Base-by-base conservation (phyloP, 2,888 invertebrate species). In the Atherix ibis region DNA sequence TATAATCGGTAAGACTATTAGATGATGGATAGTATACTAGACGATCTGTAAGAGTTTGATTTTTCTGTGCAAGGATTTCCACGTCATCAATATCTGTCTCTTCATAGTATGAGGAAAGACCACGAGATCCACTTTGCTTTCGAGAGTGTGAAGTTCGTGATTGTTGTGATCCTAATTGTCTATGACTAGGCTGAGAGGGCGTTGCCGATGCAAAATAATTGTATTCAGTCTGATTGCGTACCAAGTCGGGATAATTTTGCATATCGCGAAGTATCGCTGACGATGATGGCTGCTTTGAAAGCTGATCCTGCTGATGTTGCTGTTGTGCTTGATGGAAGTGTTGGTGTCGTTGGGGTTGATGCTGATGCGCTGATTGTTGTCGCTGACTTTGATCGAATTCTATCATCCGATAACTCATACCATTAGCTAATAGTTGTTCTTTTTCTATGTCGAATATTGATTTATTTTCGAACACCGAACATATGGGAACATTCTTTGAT, bases 11-110 rank as follows among this genome's bases (percentile, higher is more conserved):
- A 43, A 56, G 64, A 56, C 41, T 67, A 58, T 65, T 50, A 48
- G 63, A 62, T 59, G 70, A 50, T 2, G 84, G 84, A 55, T 85
- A 85, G 47, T 82, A 85, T 1, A 79, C 78, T 5, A 85, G 61
- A 10, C 82, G 80, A 53, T 85, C 84, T 0, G 81, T 84, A 16
- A 85, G 68, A 32, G 51, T 46, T 2, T 47, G 44, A 29, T 49
- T 47, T 10, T 46, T 49, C 27, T 48, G 45, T 6, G 49, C 41
- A 4, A 37, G 38, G n/a, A 40, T 35, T 37, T 50, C 45, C 2
- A 44, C 37, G 31, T 40, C 38, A 30, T 49, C 50, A 12, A 47
- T 49, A 39, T 51, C 47, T 1, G 48, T 51, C 37, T 52, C 48
- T 26, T 46, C 44, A 27, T 48, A 47, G 4, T 36, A 39, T 1